Conservation (phyloP, 2,113 vertebrate species). For the Macrotus californicus region DNA sequence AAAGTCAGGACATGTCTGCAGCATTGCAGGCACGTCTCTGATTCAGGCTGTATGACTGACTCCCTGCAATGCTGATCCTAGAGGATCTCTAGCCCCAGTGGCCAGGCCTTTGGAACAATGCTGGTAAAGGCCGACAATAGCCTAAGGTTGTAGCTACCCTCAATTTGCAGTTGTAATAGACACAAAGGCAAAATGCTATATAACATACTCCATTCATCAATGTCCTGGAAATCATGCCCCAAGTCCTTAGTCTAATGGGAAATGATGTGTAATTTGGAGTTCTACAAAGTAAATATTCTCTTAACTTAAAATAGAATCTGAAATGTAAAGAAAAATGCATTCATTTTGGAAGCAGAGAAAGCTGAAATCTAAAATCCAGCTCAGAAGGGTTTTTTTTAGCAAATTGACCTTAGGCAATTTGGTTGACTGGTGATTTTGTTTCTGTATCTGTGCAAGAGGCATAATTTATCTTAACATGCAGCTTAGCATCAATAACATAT, state of each 20-base stretch:
- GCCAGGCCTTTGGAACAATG: background rate
- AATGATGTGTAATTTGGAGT: background rate
- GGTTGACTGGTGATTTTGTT: background rate
- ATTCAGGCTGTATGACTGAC: background rate
- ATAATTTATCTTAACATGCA: background rate
- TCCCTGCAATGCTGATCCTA: background rate
- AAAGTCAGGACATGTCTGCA: rapidly evolving
- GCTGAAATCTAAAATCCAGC: background rate
- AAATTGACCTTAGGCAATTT: background rate
- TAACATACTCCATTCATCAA: background rate
- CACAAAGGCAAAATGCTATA: background rate
- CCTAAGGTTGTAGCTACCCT: background rate
- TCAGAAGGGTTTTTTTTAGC: background rate
- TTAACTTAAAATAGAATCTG: background rate
- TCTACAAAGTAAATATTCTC: background rate
- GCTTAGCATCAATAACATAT: background rate
- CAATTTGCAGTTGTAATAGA: background rate
- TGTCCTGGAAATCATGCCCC: background rate
- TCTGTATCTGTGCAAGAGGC: background rate
- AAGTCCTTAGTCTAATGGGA: background rate
- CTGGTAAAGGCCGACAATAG: background rate
- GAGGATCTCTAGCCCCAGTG: background rate
- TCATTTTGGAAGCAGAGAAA: background rate
- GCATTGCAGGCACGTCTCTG: background rate
- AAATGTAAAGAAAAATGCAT: background rate